Evolutionary conservation across 64 coral and sea anemone species (phyloP), one percentile per base, ranked within the genome.

Genomic region (Exaiptasia diaphana): DNA sequence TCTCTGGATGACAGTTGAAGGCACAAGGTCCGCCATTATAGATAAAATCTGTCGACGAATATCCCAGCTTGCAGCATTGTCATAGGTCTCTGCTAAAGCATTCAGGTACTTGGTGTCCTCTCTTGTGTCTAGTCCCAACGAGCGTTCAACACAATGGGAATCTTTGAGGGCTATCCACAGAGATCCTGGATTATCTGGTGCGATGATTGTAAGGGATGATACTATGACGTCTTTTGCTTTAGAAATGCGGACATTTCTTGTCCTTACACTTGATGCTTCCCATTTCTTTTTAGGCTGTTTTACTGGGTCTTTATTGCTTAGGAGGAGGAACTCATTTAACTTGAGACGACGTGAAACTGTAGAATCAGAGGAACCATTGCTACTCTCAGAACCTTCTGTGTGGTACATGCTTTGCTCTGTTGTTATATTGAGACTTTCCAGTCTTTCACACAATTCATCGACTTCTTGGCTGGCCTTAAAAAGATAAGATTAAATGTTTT

Each of bases 71-170:
- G 24, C 53, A 44, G 72, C 83, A 65, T 86, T 65, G 33, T 48
- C 71, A 45, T 86, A 86, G 62, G 83, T 86, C 58, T 86, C 83
- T 20, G 72, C 72, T 40, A 86, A 67, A 12, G 83, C 83, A 54
- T 52, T 49, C 45, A 75, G 72, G 30, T 75, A 75, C 72, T 75
- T 75, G 18, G 48, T 11, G 52, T 75, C 72, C 45, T 6, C 27
- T 33, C 41, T 21, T 29, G 45, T 13, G 48, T 75, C 41, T 25
- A 4, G 28, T 64, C 40, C 29, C 23, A 79, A 55, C 0, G 76
- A 32, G 41, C 21, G 33, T 41, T 79, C 74, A 18, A 79, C 54
- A 25, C 53, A 62, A n/a, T 79, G 29, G 36, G 76, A 79, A 63
- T 38, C 42, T 26, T 79, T 79, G n/a, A 79, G 36, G 44, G 76